Evolutionary conservation across 2,888 invertebrate species (phyloP).

Genomic region (Lepidocyrtoides sp.): DNA sequence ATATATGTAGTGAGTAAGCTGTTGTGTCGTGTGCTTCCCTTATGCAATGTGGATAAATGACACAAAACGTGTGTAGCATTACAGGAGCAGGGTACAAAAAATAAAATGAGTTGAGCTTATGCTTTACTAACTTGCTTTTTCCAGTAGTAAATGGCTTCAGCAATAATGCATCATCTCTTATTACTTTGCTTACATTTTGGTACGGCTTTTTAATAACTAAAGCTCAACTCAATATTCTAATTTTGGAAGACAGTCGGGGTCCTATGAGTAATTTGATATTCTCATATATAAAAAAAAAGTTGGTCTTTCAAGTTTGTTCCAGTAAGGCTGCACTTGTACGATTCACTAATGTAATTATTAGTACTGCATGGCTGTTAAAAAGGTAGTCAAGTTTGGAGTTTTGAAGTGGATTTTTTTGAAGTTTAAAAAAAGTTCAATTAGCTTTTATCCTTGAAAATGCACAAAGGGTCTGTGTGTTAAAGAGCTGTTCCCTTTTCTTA

Average conservation of each 20-base stretch:
- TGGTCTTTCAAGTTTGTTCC: constrained; percentile 4
- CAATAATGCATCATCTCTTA: constrained; percentile 5
- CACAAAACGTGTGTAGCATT: neutral
- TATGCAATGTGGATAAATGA: constrained; percentile 6
- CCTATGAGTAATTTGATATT: constrained; percentile 41
- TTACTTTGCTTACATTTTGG: constrained; percentile 12
- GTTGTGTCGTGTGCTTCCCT: neutral
- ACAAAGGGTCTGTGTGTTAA: neutral
- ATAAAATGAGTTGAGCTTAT: neutral
- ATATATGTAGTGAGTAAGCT: constrained; percentile 2
- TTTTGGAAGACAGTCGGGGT: constrained; percentile 22
- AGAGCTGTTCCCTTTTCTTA: neutral
- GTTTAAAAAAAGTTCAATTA: constrained; percentile 18
- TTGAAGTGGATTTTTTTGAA: neutral
- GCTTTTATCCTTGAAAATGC: constrained; percentile 4
- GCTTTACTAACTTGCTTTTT: no score
- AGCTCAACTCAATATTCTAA: constrained; percentile 41
- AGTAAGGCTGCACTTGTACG: constrained; percentile 6
- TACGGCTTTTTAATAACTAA: constrained; percentile 52
- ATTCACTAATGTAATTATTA: neutral
- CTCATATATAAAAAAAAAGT: constrained; percentile 13
- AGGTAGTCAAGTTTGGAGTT: neutral
- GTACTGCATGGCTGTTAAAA: neutral
- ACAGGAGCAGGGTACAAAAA: neutral
- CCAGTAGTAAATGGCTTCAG: neutral